phyloP scores from a whole-genome alignment of 2,797 vertebrate species.

The Distichodus sexfasciatus region DNA sequence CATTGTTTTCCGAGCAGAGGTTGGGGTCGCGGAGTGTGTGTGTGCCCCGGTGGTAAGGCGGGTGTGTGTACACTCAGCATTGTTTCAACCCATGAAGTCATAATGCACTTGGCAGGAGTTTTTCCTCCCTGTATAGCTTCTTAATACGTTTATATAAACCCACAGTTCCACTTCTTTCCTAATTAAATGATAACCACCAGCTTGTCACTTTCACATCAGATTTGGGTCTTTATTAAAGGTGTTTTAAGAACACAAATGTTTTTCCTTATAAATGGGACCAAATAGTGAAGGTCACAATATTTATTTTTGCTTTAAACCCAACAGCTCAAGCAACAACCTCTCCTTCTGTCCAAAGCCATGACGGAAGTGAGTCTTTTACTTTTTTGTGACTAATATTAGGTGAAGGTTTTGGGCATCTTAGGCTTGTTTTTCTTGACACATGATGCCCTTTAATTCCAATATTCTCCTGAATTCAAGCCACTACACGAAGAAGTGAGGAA shows the following conservation, averaged over 20 bases:
- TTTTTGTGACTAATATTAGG: too few relatives aligned
- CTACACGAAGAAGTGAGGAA: too few relatives aligned
- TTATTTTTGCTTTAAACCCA: neutral
- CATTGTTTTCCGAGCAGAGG: constrained; percentile 66
- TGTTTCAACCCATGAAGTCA: constrained; percentile 69
- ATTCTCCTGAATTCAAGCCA: too few relatives aligned
- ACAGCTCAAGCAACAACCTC: too few relatives aligned
- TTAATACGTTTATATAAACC: constrained; percentile 20
- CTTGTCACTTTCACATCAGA: neutral
- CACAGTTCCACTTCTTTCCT: constrained; percentile 22
- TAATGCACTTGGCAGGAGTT: constrained; percentile 72
- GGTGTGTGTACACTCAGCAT: constrained; percentile 57
- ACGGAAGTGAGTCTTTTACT: too few relatives aligned
- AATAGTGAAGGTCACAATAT: neutral
- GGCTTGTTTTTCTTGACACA: too few relatives aligned
- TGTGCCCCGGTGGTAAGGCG: neutral
- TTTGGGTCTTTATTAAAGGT: neutral
- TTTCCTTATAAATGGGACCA: neutral
- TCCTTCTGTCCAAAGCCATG: too few relatives aligned
- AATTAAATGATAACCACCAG: constrained; percentile 3
- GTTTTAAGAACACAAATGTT: neutral
- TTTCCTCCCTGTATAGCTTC: constrained; percentile 8
- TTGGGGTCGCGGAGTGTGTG: constrained; percentile 54
- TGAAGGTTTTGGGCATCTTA: too few relatives aligned
- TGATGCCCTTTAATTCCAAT: too few relatives aligned